A percentile compares a stretch with the other conserved stretches of the same genome.
phyloP scores from a whole-genome alignment of 2,113 vertebrate species.

The Sphaerodactylus townsendi region DNA sequence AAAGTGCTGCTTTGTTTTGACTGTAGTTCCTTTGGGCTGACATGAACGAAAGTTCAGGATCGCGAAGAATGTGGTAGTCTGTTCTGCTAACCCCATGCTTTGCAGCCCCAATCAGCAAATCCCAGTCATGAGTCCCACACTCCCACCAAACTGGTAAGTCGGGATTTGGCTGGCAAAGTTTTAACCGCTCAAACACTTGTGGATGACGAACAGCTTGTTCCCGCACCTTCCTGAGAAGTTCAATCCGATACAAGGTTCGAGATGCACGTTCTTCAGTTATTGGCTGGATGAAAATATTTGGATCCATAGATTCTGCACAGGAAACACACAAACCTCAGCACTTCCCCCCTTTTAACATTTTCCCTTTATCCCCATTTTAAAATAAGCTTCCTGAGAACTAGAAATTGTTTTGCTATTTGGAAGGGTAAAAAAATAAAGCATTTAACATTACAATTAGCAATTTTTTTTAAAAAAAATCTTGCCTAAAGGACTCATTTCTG shows the following conservation, averaged over 20 bases:
- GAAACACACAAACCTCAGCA: constrained; percentile 39
- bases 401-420: background rate
- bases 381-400: background rate
- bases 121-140: constrained; percentile 89
- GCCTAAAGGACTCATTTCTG: background rate
- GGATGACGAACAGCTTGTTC: constrained; percentile 93
- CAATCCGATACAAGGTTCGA: constrained; percentile 94
- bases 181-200: constrained; percentile 86
- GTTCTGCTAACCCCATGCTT: constrained; percentile 98
- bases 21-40: constrained; percentile 91
- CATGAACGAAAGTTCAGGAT: constrained; percentile 96
- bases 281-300: constrained; percentile 91
- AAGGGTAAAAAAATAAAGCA: background rate
- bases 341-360: background rate
- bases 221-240: constrained; percentile 93
- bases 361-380: background rate
- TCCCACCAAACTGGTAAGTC: constrained; percentile 98
- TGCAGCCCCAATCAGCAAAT: constrained; percentile 93
- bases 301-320: constrained; percentile 84
- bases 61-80: constrained; percentile 97
- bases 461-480: background rate
- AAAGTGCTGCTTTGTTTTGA: constrained; percentile 84
- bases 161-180: constrained; percentile 90
- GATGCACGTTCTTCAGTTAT: constrained; percentile 98
- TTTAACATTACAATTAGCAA: background rate